phyloP scores from a whole-genome alignment of 2,888 invertebrate genomes.

The Physocephala rufipes region DNA sequence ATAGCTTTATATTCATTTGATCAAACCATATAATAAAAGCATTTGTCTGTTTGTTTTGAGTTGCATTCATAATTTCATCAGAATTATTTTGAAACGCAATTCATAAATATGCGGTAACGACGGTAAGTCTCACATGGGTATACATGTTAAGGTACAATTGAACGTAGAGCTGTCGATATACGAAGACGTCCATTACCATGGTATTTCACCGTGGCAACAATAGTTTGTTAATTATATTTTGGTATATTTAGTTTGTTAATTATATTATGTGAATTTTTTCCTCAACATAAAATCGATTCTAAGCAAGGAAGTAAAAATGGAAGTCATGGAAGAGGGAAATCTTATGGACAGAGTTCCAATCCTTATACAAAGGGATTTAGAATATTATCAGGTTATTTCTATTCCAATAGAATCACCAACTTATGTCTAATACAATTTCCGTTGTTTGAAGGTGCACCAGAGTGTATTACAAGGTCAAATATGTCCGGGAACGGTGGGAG shows the following conservation, averaged over 20 bases:
- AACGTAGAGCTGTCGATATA: too few species aligned
- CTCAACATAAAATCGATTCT: neutral
- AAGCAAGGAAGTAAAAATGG: constrained; percentile 75
- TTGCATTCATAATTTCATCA: too few species aligned
- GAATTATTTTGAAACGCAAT: too few species aligned
- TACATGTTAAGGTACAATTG: too few species aligned
- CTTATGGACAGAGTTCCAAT: constrained; percentile 87
- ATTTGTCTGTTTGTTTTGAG: too few species aligned
- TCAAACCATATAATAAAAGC: too few species aligned
- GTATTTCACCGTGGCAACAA: too few species aligned
- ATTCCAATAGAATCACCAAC: neutral
- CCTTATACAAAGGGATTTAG: constrained; percentile 81
- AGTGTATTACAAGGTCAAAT: constrained; percentile 81
- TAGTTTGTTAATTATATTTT: too few species aligned
- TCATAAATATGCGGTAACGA: too few species aligned
- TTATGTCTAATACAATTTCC: constrained; percentile 8
- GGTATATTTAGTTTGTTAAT: neutral
- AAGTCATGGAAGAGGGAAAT: constrained; percentile 90
- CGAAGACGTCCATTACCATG: too few species aligned
- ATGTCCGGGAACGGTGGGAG: constrained; percentile 82
- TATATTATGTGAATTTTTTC: neutral
- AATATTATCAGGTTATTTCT: constrained; percentile 79
- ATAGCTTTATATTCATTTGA: too few species aligned
- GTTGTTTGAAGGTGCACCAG: constrained; percentile 70
- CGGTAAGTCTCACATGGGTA: too few species aligned